A percentile compares a stretch with the other conserved stretches of the same genome.
phyloP scores from a whole-genome alignment of 2,797 vertebrate species.

The Oophaga sylvatica region DNA sequence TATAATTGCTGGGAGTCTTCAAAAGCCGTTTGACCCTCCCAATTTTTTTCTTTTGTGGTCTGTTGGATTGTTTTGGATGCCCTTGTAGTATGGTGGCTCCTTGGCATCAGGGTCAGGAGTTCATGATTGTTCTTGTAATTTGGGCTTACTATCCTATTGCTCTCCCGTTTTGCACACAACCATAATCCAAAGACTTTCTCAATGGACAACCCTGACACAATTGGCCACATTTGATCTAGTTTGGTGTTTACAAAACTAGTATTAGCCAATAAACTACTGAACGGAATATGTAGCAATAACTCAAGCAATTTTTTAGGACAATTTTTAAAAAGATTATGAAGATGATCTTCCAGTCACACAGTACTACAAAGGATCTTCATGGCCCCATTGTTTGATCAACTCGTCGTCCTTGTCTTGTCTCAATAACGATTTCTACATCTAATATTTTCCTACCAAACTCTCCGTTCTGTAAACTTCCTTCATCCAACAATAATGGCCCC shows the following conservation, averaged over 20 bases:
- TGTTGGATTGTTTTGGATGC: background rate
- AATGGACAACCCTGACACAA: background rate
- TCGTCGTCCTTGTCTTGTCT: background rate
- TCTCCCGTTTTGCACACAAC: background rate
- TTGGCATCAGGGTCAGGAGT: background rate
- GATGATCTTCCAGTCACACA: too few relatives aligned
- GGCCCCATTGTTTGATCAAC: too few relatives aligned
- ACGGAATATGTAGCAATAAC: background rate
- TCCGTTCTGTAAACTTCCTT: background rate
- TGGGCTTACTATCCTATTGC: background rate
- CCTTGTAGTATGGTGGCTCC: background rate
- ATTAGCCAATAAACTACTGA: too few relatives aligned
- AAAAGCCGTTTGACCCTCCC: slow-evolving; percentile 7
- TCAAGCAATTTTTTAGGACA: too few relatives aligned
- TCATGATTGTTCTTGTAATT: background rate
- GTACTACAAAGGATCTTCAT: too few relatives aligned
- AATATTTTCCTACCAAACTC: background rate
- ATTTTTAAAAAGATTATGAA: too few relatives aligned
- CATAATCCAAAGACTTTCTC: background rate
- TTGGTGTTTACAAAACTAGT: background rate
- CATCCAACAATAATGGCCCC: background rate
- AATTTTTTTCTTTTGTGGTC: background rate
- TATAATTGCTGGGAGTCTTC: slow-evolving; percentile 2
- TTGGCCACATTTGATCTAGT: background rate
- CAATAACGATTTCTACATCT: background rate